Evolutionary conservation across 2,888 invertebrate genomes (phyloP), one percentile per base, ranked within the genome.

Genomic region (Sarcophaga caerulescens): DNA sequence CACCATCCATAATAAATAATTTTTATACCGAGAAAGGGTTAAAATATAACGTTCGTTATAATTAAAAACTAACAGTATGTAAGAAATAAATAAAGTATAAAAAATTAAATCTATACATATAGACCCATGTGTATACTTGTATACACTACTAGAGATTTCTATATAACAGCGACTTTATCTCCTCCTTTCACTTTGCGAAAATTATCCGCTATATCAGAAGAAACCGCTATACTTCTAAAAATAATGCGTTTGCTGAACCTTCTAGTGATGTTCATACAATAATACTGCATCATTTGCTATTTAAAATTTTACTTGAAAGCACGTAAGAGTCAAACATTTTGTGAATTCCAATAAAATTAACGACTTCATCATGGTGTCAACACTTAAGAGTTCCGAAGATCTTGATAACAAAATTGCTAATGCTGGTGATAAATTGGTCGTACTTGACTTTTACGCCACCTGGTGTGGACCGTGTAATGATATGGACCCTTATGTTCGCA

Each of bases 371-470:
- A 86, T 86, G 86, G 87, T 81, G 84, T 90, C 89, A 88, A 85
- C 88, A 19, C 97, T 92, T 14, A 88, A 88, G 60, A 90, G 82
- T 87, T 88, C 87, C 52, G 88, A 87, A 3, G 97, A 97, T 90
- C 95, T 98, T 91, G 94, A 95, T 90, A 92, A 92, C 84, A 95
- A 95, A 93, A 93, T 98, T 88, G 89, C 92, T 0, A 95, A 95
- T 87, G 97, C 97, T 35, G 97, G 96, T 14, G 95, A 95, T 45
- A 96, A 96, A 91, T 94, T 98, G 90, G 96, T 98, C 65, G 95
- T 98, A 57, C 95, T 98, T 87, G 98, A 98, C 94, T 98, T 98
- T 93, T 97, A 95, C 94, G 98, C 89, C 68, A 87, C 88, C 59
- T 88, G 88, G 88, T 89, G 89, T 87, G 87, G 85, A 4, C 89